Percentiles rank a stretch among this genome's conserved stretches.
phyloP scores from a whole-genome alignment of 1,140 invertebrate genomes.

The Drosophila willistoni region DNA sequence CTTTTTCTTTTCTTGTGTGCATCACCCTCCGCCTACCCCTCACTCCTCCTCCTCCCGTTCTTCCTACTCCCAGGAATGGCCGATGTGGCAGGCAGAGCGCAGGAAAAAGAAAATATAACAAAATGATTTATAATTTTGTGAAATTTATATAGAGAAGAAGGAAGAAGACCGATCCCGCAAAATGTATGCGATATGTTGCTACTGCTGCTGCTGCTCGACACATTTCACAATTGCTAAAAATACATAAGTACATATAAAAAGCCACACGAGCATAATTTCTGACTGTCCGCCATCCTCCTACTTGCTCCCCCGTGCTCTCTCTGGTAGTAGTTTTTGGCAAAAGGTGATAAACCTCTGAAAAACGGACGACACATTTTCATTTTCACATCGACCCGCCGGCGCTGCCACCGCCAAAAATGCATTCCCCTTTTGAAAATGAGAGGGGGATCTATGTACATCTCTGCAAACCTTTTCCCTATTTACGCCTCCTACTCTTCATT shows the following conservation, averaged over 20 bases:
- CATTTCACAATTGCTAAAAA: constrained; percentile 62
- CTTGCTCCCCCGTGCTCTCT: background rate
- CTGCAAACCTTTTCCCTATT: background rate
- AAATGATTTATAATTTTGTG: constrained; percentile 60
- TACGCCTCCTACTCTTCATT: no score
- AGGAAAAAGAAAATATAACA: background rate
- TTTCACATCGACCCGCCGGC: constrained; percentile 56
- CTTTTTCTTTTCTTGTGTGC: background rate
- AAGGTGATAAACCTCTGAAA: constrained; percentile 71
- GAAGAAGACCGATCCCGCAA: constrained; percentile 14
- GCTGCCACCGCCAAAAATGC: constrained; percentile 17
- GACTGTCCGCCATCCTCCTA: background rate
- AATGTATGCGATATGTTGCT: constrained; percentile 36
- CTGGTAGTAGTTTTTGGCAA: constrained; percentile 45
- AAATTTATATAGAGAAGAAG: constrained; percentile 42
- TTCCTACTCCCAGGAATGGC: no score
- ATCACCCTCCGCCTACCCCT: no score
- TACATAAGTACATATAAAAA: constrained; percentile 57
- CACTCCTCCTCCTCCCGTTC: no score
- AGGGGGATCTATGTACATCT: background rate
- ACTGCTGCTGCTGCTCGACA: constrained; percentile 47
- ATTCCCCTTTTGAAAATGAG: background rate
- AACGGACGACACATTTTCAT: constrained; percentile 62
- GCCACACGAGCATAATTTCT: constrained; percentile 46
- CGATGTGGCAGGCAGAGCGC: background rate